phyloP scores from a whole-genome alignment of 2,113 vertebrate genomes.

The Chloebia gouldiae region DNA sequence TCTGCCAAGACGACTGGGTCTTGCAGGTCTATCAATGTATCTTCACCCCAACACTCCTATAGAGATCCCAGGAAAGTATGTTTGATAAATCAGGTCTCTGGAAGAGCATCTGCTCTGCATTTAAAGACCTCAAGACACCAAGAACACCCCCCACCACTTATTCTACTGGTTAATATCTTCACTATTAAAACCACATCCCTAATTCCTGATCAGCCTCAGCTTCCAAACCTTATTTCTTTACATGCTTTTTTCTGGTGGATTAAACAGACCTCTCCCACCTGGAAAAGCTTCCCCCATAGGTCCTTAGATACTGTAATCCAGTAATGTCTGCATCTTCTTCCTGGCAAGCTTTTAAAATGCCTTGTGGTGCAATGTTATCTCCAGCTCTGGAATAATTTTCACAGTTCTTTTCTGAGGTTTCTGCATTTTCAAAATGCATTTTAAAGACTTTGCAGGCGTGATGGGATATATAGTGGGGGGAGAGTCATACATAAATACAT shows the following conservation, averaged over 20 bases:
- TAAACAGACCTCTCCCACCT: neutral
- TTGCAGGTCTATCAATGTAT: neutral
- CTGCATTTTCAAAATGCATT: constrained; percentile 15
- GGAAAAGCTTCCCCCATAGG: neutral
- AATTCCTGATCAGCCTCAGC: neutral
- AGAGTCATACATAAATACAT: neutral
- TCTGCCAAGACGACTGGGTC: rapidly evolving
- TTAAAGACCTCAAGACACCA: neutral
- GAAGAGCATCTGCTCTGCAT: neutral
- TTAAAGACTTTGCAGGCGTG: neutral
- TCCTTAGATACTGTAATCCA: neutral
- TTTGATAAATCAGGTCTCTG: neutral
- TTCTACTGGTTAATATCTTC: neutral
- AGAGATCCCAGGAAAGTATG: neutral
- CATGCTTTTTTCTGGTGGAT: neutral
- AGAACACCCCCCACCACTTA: neutral
- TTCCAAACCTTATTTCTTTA: neutral
- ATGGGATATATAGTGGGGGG: neutral
- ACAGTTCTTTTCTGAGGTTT: neutral
- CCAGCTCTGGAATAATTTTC: neutral
- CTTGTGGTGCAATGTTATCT: neutral
- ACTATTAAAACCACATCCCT: neutral
- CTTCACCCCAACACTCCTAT: rapidly evolving
- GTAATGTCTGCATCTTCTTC: neutral
- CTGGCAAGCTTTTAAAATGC: neutral